Percentiles rank a stretch among this genome's conserved stretches.
These are phyloP conservation scores for Altica lythri DNA, from an alignment of 2,888 invertebrate species.

Conservation along the genomic window DNA sequence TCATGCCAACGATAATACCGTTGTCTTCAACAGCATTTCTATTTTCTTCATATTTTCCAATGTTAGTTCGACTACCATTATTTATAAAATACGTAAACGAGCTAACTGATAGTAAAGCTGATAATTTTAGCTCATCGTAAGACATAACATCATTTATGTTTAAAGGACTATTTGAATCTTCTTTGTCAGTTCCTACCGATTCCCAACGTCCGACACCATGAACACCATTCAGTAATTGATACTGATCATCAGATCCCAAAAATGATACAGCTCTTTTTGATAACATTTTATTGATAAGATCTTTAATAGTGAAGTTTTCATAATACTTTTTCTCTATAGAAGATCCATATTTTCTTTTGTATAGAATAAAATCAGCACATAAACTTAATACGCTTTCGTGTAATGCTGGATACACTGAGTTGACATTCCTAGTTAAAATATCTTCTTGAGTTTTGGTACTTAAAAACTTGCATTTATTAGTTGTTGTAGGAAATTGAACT, in stretches of 20 bases:
- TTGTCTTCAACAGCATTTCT: conserved; percentile 53
- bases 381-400: conserved; percentile 69
- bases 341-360: conserved; percentile 58
- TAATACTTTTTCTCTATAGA: conserved; percentile 56
- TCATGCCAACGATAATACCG: conserved; percentile 59
- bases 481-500: conserved; percentile 54
- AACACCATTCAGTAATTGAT: conserved; percentile 60
- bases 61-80: conserved; percentile 61
- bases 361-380: conserved; percentile 67
- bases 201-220: conserved; percentile 64
- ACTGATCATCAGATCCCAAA: conserved; percentile 58
- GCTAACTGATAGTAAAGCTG: conserved; percentile 64
- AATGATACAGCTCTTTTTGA: conserved; percentile 63
- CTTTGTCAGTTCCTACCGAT: conserved; percentile 61
- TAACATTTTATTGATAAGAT: conserved; percentile 63
- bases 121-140: conserved; percentile 68
- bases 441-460: conserved; percentile 32
- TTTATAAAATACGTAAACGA: conserved; percentile 66
- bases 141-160: conserved; percentile 63
- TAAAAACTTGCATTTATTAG: conserved; percentile 47
- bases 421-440: conserved; percentile 55
- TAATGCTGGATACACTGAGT: conserved; percentile 69
- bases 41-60: conserved; percentile 59
- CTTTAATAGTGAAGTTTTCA: conserved; percentile 62
- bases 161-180: conserved; percentile 61